Conservation (phyloP, 2,797 vertebrate species). For the Enteromius treurensis region DNA sequence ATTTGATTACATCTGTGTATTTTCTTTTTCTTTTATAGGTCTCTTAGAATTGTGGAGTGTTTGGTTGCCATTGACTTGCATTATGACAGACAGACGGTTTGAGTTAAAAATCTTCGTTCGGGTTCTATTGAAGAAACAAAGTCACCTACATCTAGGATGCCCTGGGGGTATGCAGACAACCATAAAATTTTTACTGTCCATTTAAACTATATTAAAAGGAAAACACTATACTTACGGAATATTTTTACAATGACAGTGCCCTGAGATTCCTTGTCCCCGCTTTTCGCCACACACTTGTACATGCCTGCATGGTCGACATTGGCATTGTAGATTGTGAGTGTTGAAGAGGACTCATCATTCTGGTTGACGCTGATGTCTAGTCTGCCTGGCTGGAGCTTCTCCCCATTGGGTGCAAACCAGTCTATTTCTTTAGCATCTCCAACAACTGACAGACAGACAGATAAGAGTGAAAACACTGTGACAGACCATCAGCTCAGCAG, state of each 20-base stretch:
- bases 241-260: constrained; percentile 94
- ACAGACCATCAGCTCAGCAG: neutral
- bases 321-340: constrained; percentile 95
- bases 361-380: constrained; percentile 86
- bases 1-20: too few relatives aligned
- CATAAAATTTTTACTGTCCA: too few relatives aligned
- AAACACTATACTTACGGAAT: constrained; percentile 85
- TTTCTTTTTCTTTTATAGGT: too few relatives aligned
- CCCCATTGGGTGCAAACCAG: constrained; percentile 92
- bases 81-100: too few relatives aligned
- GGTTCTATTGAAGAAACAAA: too few relatives aligned
- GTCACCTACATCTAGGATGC: too few relatives aligned
- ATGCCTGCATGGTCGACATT: constrained; percentile 90
- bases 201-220: neutral
- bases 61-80: too few relatives aligned
- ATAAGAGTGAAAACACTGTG: constrained; percentile 22
- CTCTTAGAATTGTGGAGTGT: too few relatives aligned
- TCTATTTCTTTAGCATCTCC: constrained; percentile 92
- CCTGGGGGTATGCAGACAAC: too few relatives aligned
- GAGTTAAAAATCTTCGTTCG: too few relatives aligned
- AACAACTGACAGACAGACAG: constrained; percentile 75
- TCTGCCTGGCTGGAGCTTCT: constrained; percentile 86
- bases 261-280: constrained; percentile 85
- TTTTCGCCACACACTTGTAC: constrained; percentile 92
- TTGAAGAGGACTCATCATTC: constrained; percentile 85